Percentiles rank a stretch among this genome's conserved stretches.
phyloP scores from a whole-genome alignment of 1,140 invertebrate species.

The Heliconius melpomene region DNA sequence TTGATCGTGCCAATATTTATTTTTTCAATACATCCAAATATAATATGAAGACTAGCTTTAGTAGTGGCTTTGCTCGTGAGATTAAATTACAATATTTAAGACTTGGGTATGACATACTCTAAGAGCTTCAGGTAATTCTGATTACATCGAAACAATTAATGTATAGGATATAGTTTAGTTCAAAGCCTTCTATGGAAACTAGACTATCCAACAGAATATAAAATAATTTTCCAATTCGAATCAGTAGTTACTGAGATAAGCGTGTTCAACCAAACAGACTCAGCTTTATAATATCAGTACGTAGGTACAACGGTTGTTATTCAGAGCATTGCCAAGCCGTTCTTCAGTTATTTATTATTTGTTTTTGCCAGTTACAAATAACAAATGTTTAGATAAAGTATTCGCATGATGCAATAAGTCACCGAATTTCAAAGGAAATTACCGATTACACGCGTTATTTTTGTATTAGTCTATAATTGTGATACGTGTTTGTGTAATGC shows the following conservation, averaged over 20 bases:
- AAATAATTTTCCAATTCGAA: too few relatives aligned
- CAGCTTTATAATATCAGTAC: neutral
- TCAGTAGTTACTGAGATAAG: too few relatives aligned
- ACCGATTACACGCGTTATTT: neutral
- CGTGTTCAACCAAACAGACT: neutral
- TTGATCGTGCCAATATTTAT: neutral
- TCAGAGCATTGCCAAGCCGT: neutral
- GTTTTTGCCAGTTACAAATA: conserved; percentile 9
- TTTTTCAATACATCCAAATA: neutral
- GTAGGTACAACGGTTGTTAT: neutral
- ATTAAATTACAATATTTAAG: too few relatives aligned
- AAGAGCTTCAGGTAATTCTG: too few relatives aligned
- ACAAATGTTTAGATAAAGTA: neutral
- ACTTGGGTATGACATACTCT: too few relatives aligned
- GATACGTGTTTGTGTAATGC: neutral
- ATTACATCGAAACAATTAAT: too few relatives aligned
- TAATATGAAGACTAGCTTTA: neutral
- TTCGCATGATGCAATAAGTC: neutral
- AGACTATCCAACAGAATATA: too few relatives aligned
- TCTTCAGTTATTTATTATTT: conserved; percentile 2
- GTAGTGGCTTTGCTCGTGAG: too few relatives aligned
- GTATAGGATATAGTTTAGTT: too few relatives aligned
- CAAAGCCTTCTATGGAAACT: too few relatives aligned
- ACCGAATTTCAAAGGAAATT: neutral
- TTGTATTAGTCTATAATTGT: neutral